phyloP scores from a whole-genome alignment of 2,888 invertebrate genomes.

The Protula sp. region DNA sequence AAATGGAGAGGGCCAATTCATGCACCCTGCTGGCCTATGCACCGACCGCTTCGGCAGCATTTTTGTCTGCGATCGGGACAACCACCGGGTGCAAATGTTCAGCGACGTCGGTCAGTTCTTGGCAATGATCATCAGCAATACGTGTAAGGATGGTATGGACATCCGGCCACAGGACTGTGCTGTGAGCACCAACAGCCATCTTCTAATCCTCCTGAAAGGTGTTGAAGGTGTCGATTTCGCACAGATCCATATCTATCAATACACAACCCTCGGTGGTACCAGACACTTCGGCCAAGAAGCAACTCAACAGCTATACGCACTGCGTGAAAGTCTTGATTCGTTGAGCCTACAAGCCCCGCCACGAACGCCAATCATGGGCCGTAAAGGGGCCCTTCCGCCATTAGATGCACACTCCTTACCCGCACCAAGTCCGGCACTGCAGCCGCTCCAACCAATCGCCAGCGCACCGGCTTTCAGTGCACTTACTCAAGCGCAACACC shows the following conservation, averaged over 20 bases:
- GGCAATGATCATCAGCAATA: constrained; percentile 26
- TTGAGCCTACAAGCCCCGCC: neutral
- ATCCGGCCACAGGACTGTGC: constrained; percentile 2
- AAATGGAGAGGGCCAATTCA: constrained; percentile 28
- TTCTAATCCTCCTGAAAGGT: constrained; percentile 3
- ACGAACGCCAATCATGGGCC: too few species aligned
- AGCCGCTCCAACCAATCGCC: too few species aligned
- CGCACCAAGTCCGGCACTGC: too few species aligned
- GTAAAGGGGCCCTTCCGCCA: neutral
- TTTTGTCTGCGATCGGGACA: constrained; percentile 42
- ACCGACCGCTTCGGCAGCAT: constrained; percentile 36
- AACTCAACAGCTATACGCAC: neutral
- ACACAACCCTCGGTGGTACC: neutral
- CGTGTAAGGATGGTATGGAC: constrained; percentile 8
- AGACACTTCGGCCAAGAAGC: neutral
- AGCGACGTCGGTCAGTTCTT: constrained; percentile 31
- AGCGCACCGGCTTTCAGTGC: too few species aligned
- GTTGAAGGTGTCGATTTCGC: constrained; percentile 8
- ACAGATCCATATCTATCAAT: neutral
- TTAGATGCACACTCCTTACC: too few species aligned
- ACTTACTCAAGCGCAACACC: too few species aligned
- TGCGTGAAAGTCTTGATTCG: neutral
- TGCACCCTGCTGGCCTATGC: constrained; percentile 38
- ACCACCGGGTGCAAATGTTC: constrained; percentile 40
- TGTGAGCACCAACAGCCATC: neutral